These are phyloP conservation scores for Oxycera nigricornis DNA, from an alignment of 2,888 invertebrate species.

Conservation along the genomic window DNA sequence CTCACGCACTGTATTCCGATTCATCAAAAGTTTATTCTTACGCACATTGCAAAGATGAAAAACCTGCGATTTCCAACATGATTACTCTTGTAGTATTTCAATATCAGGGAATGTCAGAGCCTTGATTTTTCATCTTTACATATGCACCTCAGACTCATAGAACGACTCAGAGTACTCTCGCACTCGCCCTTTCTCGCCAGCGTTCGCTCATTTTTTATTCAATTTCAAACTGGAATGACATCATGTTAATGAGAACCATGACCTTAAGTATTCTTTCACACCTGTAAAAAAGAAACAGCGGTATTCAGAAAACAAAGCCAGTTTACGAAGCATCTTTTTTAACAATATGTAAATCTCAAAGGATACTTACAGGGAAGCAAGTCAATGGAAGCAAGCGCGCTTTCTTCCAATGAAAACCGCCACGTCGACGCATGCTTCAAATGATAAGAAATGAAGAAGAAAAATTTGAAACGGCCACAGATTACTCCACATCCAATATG, in stretches of 20 bases:
- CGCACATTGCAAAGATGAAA: conserved; percentile 34
- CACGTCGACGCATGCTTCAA: background rate
- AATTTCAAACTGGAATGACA: conserved; percentile 36
- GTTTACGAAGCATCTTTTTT: background rate
- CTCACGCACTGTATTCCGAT: conserved; percentile 8
- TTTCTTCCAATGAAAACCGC: conserved; percentile 8
- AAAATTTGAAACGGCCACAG: conserved; percentile 29
- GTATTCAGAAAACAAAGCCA: background rate
- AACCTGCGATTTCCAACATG: background rate
- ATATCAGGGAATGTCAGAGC: background rate
- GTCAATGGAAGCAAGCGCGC: conserved; percentile 16
- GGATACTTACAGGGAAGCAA: conserved; percentile 30
- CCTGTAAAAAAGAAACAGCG: conserved; percentile 25
- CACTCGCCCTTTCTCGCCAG: conserved; percentile 13
- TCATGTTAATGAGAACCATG: conserved; percentile 26
- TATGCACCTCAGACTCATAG: conserved; percentile 17
- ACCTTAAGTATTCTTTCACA: conserved; percentile 32
- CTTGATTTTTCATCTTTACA: conserved; percentile 30
- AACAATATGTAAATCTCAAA: background rate
- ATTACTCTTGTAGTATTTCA: background rate
- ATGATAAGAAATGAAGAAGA: conserved; percentile 15
- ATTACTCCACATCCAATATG: too few relatives aligned
- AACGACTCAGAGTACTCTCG: conserved; percentile 19
- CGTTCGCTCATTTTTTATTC: conserved; percentile 11
- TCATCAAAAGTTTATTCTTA: conserved; percentile 3